Evolutionary conservation across 2,113 vertebrate species (phyloP).

Genomic region (Sylvilagus bachmani): DNA sequence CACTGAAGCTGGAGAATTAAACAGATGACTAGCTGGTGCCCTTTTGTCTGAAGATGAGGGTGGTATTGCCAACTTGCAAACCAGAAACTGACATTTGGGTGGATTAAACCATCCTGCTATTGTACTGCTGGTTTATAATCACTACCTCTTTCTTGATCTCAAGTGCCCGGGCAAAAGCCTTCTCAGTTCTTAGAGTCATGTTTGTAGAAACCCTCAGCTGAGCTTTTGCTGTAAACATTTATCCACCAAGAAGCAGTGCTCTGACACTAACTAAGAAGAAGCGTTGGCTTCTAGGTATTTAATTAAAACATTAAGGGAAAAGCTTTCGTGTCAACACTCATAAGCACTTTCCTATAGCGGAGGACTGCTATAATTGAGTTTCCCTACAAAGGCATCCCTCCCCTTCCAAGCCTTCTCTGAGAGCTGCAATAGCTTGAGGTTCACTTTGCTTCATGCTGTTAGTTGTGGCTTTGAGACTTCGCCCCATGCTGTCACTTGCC

Average conservation of each 20-base stretch:
- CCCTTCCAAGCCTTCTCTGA: conserved; percentile 78
- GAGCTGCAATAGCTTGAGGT: conserved; percentile 87
- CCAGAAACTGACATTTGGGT: conserved; percentile 90
- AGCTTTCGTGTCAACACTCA: conserved; percentile 89
- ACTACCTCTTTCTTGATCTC: conserved; percentile 87
- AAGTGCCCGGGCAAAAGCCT: conserved; percentile 85
- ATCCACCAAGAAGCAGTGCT: conserved; percentile 87
- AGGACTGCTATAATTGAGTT: conserved; percentile 88
- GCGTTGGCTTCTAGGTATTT: conserved; percentile 90
- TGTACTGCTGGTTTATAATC: conserved; percentile 88
- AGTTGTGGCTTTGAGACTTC: conserved; percentile 88
- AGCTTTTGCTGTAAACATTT: conserved; percentile 90
- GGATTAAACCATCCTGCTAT: conserved; percentile 90
- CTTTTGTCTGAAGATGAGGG: conserved; percentile 91
- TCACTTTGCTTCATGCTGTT: conserved; percentile 89
- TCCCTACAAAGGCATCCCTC: conserved; percentile 79
- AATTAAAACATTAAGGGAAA: conserved; percentile 93
- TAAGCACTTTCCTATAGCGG: conserved; percentile 85
- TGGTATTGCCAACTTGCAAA: conserved; percentile 90
- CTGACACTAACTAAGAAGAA: conserved; percentile 87
- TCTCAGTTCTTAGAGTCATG: conserved; percentile 86
- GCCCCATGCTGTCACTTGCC: conserved; percentile 89
- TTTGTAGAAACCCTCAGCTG: conserved; percentile 89
- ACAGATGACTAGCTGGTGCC: conserved; percentile 92
- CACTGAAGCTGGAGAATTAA: conserved; percentile 90